Evolutionary conservation across 1,140 invertebrate genomes (phyloP).

Genomic region (Protaetia brevitarsis): DNA sequence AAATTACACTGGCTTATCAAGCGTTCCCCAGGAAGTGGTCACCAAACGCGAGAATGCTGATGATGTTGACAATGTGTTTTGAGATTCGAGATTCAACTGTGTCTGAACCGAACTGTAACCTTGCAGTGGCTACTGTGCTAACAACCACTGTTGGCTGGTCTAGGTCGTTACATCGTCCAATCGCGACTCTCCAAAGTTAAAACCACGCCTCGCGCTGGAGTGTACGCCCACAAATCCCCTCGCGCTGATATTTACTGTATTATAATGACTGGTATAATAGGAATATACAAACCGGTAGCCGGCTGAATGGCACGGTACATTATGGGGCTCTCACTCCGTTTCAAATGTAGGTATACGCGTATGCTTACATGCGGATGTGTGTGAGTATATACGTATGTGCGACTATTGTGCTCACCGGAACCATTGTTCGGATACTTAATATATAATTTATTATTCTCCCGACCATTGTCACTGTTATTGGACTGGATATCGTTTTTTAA

Average conservation of each 20-base stretch:
- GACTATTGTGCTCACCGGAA: background rate
- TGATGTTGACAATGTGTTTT: constrained; percentile 3
- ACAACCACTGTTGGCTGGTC: constrained; percentile 18
- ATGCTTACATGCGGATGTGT: background rate
- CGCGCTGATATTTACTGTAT: constrained; percentile 46
- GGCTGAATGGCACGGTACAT: constrained; percentile 29
- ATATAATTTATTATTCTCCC: constrained; percentile 20
- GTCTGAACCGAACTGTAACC: constrained; percentile 19
- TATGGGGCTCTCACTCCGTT: background rate
- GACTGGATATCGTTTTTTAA: constrained; percentile 21
- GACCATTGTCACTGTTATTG: constrained; percentile 23
- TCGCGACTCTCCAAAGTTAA: background rate
- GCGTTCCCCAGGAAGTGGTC: background rate
- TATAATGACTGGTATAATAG: constrained; percentile 45
- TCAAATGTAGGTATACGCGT: background rate
- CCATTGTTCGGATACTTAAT: constrained; percentile 23
- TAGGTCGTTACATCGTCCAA: constrained; percentile 23
- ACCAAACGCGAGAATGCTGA: background rate
- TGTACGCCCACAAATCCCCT: constrained; percentile 21
- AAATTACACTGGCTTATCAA: too few relatives aligned
- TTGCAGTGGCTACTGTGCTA: constrained; percentile 21
- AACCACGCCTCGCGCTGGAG: constrained; percentile 3
- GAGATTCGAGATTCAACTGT: constrained; percentile 13
- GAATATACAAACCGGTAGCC: constrained; percentile 45
- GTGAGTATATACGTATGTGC: background rate